Evolutionary conservation across 1,140 invertebrate species (phyloP), one percentile per base, ranked within the genome.

Genomic region (Telenomus remus): DNA sequence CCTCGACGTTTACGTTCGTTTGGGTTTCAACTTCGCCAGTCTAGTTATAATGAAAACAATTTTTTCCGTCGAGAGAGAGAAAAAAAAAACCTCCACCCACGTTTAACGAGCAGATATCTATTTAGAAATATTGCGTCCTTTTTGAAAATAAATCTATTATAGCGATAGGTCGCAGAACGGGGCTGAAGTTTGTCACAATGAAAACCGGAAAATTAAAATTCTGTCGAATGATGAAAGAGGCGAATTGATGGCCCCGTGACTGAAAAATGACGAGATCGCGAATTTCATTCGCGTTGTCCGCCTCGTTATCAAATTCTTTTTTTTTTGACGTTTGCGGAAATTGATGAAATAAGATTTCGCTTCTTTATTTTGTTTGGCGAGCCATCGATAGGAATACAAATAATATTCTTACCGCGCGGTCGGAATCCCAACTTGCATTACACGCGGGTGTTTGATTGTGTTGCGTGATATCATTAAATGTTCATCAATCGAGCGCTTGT

Each of bases 191-290:
- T 53, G 47, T 66, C 56, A 81, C 76, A 84, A 80, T 84, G 19
- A 68, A 50, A 55, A 80, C 82, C 81, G 81, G 82, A 82, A 84
- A 84, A 84, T 84, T 84, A 84, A 82, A 80, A 81, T 76, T 57
- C 68, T 73, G 60, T 73, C 65, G 60, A 55, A 73, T 39, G 37
- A n/a, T 9, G 19, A 27, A 1, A 27, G 19, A 27, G 19, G 19
- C 19, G 19, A 27, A 27, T 27, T 27, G 1, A 27, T 27, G 6
- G 19, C 19, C 19, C 6, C 19, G 19, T 1, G 6, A 27, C 19
- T 27, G 19, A 27, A 27, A 3, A 27, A 27, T 27, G 19, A 27
- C 19, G 6, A 27, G 6, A 27, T 27, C 1, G 19, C 19, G 19
- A 27, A 27, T 27, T 27, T 6, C 19, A 27, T 27, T 27, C 6